phyloP scores from a whole-genome alignment of 2,113 vertebrate genomes.

The Prolemur simus region DNA sequence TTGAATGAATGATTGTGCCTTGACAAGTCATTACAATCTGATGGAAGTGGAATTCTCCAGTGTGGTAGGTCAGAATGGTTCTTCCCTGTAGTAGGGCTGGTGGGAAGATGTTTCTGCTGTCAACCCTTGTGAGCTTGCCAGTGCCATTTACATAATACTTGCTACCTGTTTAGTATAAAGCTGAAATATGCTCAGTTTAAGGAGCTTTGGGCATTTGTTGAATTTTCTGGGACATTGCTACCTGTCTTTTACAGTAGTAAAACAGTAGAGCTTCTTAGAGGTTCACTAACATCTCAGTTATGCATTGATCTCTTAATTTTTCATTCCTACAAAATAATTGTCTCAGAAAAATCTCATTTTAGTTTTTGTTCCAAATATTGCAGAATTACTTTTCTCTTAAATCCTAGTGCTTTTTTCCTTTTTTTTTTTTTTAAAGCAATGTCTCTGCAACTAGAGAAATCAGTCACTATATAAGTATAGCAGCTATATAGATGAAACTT shows the following conservation, averaged over 20 bases:
- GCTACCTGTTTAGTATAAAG: not conserved
- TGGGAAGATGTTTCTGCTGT: not conserved
- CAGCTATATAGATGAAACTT: not conserved
- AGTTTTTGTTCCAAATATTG: conserved; percentile 32
- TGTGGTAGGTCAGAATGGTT: not conserved
- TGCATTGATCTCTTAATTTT: not conserved
- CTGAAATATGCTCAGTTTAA: not conserved
- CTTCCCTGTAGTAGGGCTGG: not conserved
- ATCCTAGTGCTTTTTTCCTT: not conserved
- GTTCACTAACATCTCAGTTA: not conserved
- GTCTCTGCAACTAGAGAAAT: not conserved
- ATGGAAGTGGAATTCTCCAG: not conserved
- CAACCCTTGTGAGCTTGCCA: not conserved
- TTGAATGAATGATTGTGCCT: not conserved
- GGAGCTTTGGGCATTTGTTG: not conserved
- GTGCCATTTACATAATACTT: not conserved
- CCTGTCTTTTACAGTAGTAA: not conserved
- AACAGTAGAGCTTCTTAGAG: not conserved
- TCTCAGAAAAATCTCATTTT: not conserved
- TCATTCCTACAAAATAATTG: conserved; percentile 2
- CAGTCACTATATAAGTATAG: not conserved
- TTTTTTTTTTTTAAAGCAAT: not conserved
- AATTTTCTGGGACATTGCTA: not conserved
- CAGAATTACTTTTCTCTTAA: conserved; percentile 42
- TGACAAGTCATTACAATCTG: not conserved